Evolutionary conservation across 1,140 invertebrate genomes (phyloP).

Genomic region (Drosophila funebris): DNA sequence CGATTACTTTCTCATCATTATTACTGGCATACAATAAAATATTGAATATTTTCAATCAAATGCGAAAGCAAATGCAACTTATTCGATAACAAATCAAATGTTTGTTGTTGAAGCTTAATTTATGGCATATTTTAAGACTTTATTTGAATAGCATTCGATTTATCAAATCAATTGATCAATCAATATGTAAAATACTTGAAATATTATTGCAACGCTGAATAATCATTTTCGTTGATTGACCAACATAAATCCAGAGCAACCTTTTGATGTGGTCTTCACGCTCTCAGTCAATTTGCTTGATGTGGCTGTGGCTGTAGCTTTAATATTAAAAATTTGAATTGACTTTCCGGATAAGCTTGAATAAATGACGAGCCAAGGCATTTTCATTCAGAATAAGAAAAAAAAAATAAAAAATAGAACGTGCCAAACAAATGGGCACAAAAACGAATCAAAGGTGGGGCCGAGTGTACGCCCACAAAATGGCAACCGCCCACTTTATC

Average conservation of each 20-base stretch:
- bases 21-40: background rate
- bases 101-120: constrained; percentile 24
- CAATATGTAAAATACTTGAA: constrained; percentile 25
- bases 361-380: constrained; percentile 10
- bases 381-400: background rate
- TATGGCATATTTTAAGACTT: constrained; percentile 43
- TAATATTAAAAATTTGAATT: constrained; percentile 48
- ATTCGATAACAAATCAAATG: constrained; percentile 21
- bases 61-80: background rate
- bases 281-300: constrained; percentile 28
- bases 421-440: constrained; percentile 39
- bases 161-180: constrained; percentile 32
- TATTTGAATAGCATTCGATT: constrained; percentile 33
- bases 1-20: background rate
- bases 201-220: constrained; percentile 31
- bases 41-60: background rate
- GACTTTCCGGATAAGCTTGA: constrained; percentile 16
- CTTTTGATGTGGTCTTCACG: constrained; percentile 27
- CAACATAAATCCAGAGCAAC: constrained; percentile 37
- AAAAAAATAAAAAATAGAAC: background rate
- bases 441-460: constrained; percentile 41
- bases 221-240: constrained; percentile 39
- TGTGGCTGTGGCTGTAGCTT: constrained; percentile 40
- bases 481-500: constrained; percentile 58
- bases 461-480: background rate